These are phyloP conservation scores for Pelagia noctiluca DNA, from an alignment of 30 jellyfish, hydroid and myxozoan genomes.

Conservation along the genomic window DNA sequence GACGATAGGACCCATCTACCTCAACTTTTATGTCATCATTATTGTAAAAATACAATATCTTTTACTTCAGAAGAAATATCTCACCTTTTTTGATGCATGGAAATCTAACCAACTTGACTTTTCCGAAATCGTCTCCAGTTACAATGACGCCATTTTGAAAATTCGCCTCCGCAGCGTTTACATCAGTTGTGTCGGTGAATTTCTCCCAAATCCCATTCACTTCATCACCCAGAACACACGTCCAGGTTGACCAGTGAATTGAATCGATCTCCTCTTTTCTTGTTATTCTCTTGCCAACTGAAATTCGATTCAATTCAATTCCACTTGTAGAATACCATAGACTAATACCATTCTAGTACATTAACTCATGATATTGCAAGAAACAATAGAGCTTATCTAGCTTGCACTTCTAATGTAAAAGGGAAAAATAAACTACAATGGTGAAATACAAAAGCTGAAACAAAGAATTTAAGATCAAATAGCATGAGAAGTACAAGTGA, in stretches of 20 bases:
- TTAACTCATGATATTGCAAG: too few relatives aligned
- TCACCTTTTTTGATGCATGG: constrained; percentile 93
- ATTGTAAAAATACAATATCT: background rate
- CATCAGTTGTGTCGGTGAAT: constrained; percentile 87
- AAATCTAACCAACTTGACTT: constrained; percentile 79
- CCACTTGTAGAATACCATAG: too few relatives aligned
- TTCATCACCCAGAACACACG: constrained; percentile 90
- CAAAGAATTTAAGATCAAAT: too few relatives aligned
- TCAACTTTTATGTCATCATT: too few relatives aligned
- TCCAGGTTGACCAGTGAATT: constrained; percentile 93
- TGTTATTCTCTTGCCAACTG: constrained; percentile 81
- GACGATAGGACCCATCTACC: too few relatives aligned
- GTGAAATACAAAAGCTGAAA: too few relatives aligned
- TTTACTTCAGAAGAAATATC: background rate
- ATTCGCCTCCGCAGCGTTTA: constrained; percentile 91
- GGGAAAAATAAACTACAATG: too few relatives aligned
- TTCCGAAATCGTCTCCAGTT: constrained; percentile 94
- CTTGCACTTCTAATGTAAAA: too few relatives aligned
- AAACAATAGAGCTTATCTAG: too few relatives aligned
- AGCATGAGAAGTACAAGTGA: too few relatives aligned
- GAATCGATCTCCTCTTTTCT: constrained; percentile 82
- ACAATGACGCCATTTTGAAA: constrained; percentile 86
- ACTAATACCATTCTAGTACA: too few relatives aligned
- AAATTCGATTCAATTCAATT: too few relatives aligned
- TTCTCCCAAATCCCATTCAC: constrained; percentile 97